Base-by-base conservation (phyloP, 2,888 invertebrate species). In the Bombyx huttoni region DNA sequence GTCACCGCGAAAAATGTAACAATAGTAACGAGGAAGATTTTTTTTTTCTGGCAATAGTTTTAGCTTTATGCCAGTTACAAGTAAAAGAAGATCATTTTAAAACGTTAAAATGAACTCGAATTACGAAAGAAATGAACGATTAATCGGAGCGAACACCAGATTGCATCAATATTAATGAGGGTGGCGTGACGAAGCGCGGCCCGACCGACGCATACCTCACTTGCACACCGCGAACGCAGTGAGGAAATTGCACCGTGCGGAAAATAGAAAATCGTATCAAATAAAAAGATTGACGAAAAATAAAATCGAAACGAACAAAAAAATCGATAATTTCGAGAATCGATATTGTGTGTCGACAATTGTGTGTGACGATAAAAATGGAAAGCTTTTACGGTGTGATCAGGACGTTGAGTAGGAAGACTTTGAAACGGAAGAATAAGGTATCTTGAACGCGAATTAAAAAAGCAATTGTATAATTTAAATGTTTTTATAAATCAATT, bases 111-210 rank as follows among this genome's bases (percentile, higher is more conserved):
- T 66, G 64, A 73, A 77, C 74, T 71, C 61, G 60, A 68, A 66
- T 77, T 75, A 72, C 68, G 71, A 79, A 76, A 81, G 70, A 74
- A 76, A 74, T 75, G 67, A 59, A 59, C 74, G 66, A 81, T 77
- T 76, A 75, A 86, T 86, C 80, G 82, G 80, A 81, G 81, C 81
- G 75, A 76, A 73, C 65, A 73, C 70, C 70, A 76, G 75, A 80
- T 82, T 81, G 78, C 82, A 86, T 85, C 78, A 85, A 84, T 87
- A 86, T 86, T 83, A 74, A 86, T 85, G 71, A 78, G 78, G 78
- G 79, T 74, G 72, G 68, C 67, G 65, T 51, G 69, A 61, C 64
- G 62, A 64, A 64, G 65, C 51, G 61, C 65, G 58, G 56, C 61
- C 67, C 63, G 67, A 65, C 68, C 67, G 57, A 68, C 80, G 76